phyloP scores from a whole-genome alignment of 1,140 invertebrate genomes.

The Drosophila subobscura region DNA sequence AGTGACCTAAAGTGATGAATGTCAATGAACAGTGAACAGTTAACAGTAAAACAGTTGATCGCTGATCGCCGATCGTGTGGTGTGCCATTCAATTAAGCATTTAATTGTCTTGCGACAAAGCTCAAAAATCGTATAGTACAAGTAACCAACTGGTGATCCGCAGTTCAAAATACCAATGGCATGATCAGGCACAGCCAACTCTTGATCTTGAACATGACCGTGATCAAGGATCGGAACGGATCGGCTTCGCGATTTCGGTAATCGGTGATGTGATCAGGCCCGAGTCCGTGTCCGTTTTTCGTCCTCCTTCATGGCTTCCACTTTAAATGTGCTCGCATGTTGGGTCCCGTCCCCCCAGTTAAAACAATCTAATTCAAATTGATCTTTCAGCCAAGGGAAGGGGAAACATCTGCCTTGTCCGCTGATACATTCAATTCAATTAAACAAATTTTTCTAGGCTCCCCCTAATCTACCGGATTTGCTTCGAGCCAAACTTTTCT shows the following conservation, averaged over 20 bases:
- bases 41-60: slow-evolving; percentile 1
- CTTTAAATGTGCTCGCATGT: slow-evolving; percentile 74
- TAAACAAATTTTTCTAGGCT: slow-evolving; percentile 68
- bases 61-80: slow-evolving; percentile 52
- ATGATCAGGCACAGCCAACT: slow-evolving; percentile 40
- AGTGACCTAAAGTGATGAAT: slow-evolving; percentile 57
- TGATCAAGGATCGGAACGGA: slow-evolving; percentile 44
- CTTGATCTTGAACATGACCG: slow-evolving; percentile 49
- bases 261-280: slow-evolving; percentile 42
- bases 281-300: slow-evolving; percentile 17
- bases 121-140: slow-evolving; percentile 62
- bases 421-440: slow-evolving; percentile 75
- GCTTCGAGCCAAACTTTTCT: slow-evolving; percentile 66
- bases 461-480: slow-evolving; percentile 31
- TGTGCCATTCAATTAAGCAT: slow-evolving; percentile 74
- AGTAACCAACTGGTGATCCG: slow-evolving; percentile 47
- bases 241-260: slow-evolving; percentile 53
- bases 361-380: slow-evolving; percentile 62
- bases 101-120: slow-evolving; percentile 78
- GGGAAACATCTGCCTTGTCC: slow-evolving; percentile 54
- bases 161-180: slow-evolving; percentile 63
- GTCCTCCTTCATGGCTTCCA: slow-evolving; percentile 55
- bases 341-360: slow-evolving; percentile 22
- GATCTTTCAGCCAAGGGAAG: slow-evolving; percentile 3
- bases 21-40: slow-evolving; percentile 42